phyloP scores from a whole-genome alignment of 2,113 vertebrate genomes.

The Cynopterus brachyotis region DNA sequence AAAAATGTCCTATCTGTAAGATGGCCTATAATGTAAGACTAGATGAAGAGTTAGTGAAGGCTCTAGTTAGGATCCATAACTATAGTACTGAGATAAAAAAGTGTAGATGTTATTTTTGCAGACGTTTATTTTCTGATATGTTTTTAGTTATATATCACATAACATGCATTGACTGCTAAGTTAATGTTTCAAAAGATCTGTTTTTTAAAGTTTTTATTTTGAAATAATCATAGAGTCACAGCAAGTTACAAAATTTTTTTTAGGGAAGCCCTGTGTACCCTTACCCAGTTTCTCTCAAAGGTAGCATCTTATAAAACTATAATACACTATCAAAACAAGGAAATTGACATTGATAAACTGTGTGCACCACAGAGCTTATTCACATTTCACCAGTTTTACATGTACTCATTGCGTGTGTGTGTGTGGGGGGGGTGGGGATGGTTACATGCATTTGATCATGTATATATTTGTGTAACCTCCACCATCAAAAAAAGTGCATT shows the following conservation, averaged over 20 bases:
- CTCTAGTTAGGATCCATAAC: not conserved
- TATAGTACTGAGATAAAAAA: not conserved
- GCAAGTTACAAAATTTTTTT: not conserved
- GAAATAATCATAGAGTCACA: not conserved
- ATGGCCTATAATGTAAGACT: not conserved
- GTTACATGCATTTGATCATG: not conserved
- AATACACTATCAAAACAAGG: not conserved
- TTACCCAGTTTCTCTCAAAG: not conserved
- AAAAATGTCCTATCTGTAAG: not conserved
- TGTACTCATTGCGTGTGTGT: not conserved
- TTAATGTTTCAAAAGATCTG: not conserved
- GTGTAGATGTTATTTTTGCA: not conserved
- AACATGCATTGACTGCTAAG: not conserved
- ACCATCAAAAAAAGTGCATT: not conserved
- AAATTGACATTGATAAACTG: not conserved
- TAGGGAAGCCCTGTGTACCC: not conserved
- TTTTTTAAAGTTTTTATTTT: constrained; percentile 43
- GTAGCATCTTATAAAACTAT: not conserved
- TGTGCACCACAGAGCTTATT: not conserved
- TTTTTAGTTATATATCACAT: not conserved
- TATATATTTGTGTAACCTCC: not conserved
- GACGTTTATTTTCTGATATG: constrained; percentile 17
- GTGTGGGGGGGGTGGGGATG: not conserved
- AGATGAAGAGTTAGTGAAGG: not conserved
- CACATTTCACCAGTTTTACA: not conserved